Evolutionary conservation across 2,888 invertebrate species (phyloP).

Genomic region (Tinea semifulvella): DNA sequence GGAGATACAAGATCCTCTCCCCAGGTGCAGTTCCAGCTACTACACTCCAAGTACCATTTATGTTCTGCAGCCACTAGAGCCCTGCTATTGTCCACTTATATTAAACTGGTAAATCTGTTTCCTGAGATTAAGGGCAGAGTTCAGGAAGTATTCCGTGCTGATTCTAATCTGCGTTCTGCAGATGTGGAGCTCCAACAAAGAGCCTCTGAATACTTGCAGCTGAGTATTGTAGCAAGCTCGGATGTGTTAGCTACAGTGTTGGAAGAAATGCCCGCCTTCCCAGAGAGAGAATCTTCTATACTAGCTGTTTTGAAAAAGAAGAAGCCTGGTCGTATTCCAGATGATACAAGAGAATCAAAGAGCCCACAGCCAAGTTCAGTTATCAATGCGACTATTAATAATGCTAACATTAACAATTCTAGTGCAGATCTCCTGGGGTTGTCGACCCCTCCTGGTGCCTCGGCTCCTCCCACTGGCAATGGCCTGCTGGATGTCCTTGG

Average conservation of each 20-base stretch:
- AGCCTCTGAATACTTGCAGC: conserved; percentile 96
- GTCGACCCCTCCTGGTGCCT: conserved; percentile 84
- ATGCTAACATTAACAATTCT: conserved; percentile 59
- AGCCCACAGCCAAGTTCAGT: conserved; percentile 72
- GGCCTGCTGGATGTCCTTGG: conserved; percentile 92
- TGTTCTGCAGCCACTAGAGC: conserved; percentile 98
- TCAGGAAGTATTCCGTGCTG: conserved; percentile 92
- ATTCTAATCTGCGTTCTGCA: conserved; percentile 95
- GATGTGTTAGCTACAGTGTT: conserved; percentile 98
- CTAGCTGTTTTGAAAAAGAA: conserved; percentile 98
- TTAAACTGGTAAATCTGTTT: conserved; percentile 99
- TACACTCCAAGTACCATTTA: conserved; percentile 98
- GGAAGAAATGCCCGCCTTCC: conserved; percentile 99
- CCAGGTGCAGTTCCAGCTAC: conserved; percentile 94
- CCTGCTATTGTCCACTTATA: conserved; percentile 95
- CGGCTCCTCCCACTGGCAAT: conserved; percentile 71
- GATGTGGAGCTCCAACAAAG: conserved; percentile 99
- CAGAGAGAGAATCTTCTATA: conserved; percentile 97
- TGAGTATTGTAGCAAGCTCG: conserved; percentile 94
- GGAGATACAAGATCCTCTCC: conserved; percentile 98
- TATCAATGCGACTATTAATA: conserved; percentile 58
- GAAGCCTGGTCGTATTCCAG: conserved; percentile 94
- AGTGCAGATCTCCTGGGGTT: conserved; percentile 89
- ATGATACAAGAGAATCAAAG: conserved; percentile 85
- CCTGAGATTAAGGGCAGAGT: conserved; percentile 97